Evolutionary conservation across 2,888 invertebrate species (phyloP).

Genomic region (Habroteleia sp.): DNA sequence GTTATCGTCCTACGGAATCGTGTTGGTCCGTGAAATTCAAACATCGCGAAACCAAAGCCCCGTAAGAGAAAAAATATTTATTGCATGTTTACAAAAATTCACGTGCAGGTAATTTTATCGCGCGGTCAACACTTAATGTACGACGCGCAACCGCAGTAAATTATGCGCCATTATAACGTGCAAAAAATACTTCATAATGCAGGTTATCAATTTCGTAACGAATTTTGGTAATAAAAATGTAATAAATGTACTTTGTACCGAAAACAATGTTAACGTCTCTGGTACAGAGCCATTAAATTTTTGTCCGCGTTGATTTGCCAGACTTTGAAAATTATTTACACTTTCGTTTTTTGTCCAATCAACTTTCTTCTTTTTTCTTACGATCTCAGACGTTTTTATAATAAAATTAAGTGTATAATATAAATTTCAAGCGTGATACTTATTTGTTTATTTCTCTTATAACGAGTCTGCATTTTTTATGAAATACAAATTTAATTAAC

Average conservation of each 20-base stretch:
- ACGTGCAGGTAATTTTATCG: slow-evolving; percentile 55
- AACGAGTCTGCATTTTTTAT: too few relatives aligned
- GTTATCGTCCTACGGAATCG: slow-evolving; percentile 63
- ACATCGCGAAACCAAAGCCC: slow-evolving; percentile 56
- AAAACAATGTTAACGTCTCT: slow-evolving; percentile 28
- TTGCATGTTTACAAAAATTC: slow-evolving; percentile 56
- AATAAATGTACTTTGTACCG: slow-evolving; percentile 18
- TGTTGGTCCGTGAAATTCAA: slow-evolving; percentile 52
- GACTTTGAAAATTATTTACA: slow-evolving; percentile 12
- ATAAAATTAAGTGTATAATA: too few relatives aligned
- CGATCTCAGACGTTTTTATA: background rate
- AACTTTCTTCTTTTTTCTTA: background rate
- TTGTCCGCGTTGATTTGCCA: background rate
- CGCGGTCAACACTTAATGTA: slow-evolving; percentile 49
- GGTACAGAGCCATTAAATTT: slow-evolving; percentile 26
- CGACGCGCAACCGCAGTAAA: slow-evolving; percentile 48
- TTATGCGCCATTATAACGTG: slow-evolving; percentile 49
- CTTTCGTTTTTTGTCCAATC: background rate
- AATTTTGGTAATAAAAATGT: slow-evolving; percentile 51
- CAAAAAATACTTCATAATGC: slow-evolving; percentile 50
- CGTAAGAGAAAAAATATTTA: slow-evolving; percentile 51
- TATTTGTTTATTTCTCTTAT: too few relatives aligned
- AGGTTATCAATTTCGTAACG: slow-evolving; percentile 52
- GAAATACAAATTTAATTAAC: too few relatives aligned
- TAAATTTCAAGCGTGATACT: too few relatives aligned